Conservation (phyloP, 2,888 invertebrate genomes). For the Eutolmus rufibarbis region DNA sequence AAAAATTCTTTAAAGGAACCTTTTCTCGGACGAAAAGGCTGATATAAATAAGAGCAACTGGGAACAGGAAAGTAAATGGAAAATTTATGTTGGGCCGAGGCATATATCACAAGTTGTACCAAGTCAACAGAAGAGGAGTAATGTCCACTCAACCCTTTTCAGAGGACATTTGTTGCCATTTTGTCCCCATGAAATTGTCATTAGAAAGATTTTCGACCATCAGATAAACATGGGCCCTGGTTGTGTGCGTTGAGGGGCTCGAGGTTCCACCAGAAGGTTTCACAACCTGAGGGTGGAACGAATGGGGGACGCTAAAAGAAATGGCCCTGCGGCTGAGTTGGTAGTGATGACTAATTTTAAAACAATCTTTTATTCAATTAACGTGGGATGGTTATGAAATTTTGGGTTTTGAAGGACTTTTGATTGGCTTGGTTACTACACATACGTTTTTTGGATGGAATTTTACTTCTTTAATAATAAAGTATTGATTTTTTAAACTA, state of each 20-base stretch:
- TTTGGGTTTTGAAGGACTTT: neutral
- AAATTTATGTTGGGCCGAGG: constrained; percentile 35
- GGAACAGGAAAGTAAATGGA: constrained; percentile 35
- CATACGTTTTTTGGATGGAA: too few species aligned
- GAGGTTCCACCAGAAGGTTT: neutral
- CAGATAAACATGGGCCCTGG: constrained; percentile 44
- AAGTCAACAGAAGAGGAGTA: constrained; percentile 34
- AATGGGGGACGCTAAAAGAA: constrained; percentile 22
- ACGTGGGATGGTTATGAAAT: neutral
- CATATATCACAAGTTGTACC: constrained; percentile 39
- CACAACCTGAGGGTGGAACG: neutral
- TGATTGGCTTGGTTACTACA: neutral
- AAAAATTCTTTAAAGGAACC: constrained; percentile 16
- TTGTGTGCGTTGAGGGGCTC: neutral
- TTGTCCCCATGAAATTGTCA: constrained; percentile 49
- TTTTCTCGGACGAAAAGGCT: neutral
- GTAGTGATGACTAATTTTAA: constrained; percentile 21
- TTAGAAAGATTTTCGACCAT: constrained; percentile 49
- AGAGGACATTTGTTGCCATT: constrained; percentile 48
- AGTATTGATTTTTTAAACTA: too few species aligned
- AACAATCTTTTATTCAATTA: constrained; percentile 35
- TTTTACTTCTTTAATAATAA: too few species aligned
- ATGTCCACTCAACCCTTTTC: constrained; percentile 39
- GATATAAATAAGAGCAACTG: constrained; percentile 27
- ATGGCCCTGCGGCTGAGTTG: constrained; percentile 27